Evolutionary conservation across 2,888 invertebrate genomes (phyloP).

Genomic region (Oligia fasciuncula): DNA sequence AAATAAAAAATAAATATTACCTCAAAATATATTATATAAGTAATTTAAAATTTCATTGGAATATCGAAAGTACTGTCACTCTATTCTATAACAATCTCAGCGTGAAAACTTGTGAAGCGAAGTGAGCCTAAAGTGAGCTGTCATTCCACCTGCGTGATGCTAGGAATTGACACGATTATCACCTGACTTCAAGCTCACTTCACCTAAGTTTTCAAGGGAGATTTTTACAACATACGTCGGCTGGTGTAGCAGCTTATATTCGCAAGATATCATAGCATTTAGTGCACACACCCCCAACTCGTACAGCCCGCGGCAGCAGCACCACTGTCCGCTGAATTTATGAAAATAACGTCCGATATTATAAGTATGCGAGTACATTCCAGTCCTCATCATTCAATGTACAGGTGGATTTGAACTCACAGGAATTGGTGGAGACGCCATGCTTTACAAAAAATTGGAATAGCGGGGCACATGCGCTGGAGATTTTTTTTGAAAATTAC

Average conservation of each 20-base stretch:
- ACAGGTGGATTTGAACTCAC: slow-evolving; percentile 48
- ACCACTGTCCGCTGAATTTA: slow-evolving; percentile 78
- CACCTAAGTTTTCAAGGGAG: too few relatives aligned
- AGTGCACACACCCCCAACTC: slow-evolving; percentile 44
- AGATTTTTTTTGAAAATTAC: background rate
- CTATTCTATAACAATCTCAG: too few relatives aligned
- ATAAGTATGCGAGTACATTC: slow-evolving; percentile 66
- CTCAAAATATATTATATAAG: background rate
- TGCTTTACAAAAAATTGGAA: background rate
- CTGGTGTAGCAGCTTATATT: background rate
- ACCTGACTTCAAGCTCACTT: too few relatives aligned
- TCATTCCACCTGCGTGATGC: too few relatives aligned
- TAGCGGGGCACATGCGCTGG: background rate
- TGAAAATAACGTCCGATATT: slow-evolving; percentile 76
- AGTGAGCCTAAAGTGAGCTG: too few relatives aligned
- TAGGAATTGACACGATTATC: too few relatives aligned
- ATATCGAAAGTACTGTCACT: background rate
- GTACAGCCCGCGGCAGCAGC: slow-evolving; percentile 68
- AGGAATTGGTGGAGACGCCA: slow-evolving; percentile 28
- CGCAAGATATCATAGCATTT: slow-evolving; percentile 23
- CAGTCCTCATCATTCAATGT: slow-evolving; percentile 61
- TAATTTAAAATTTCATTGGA: background rate
- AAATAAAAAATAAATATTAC: too few relatives aligned
- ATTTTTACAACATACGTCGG: too few relatives aligned
- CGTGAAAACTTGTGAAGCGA: too few relatives aligned